These are phyloP conservation scores for Microcebus ravelobensis DNA, from an alignment of 2,113 vertebrate species.

Conservation along the genomic window DNA sequence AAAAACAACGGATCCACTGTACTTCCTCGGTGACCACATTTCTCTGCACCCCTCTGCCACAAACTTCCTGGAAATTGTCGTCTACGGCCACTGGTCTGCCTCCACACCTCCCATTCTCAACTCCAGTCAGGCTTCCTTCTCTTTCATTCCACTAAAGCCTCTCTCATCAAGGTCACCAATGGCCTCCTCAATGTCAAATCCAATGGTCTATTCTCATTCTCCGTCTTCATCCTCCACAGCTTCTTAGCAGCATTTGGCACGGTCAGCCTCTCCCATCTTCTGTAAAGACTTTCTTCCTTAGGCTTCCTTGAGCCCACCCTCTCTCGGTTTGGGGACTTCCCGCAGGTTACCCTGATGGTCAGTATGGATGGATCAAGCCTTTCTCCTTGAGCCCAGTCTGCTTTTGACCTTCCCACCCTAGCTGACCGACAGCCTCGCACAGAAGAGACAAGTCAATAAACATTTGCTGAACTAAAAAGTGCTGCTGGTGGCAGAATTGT, in stretches of 20 bases:
- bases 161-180: not conserved
- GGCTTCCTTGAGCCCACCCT: not conserved
- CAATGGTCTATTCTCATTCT: not conserved
- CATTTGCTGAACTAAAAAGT: not conserved
- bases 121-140: not conserved
- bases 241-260: not conserved
- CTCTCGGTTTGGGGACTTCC: not conserved
- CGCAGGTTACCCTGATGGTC: not conserved
- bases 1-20: not conserved
- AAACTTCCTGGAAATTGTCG: not conserved
- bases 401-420: not conserved
- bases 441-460: not conserved
- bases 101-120: not conserved
- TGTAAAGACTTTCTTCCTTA: not conserved
- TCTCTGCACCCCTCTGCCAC: not conserved
- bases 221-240: not conserved
- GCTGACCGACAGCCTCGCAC: not conserved
- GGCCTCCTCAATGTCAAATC: not conserved
- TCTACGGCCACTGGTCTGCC: no score
- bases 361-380: not conserved
- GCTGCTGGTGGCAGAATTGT: not conserved
- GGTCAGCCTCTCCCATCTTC: not conserved
- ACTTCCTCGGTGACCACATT: rapidly evolving
- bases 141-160: not conserved
- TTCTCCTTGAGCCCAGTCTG: not conserved